These are phyloP conservation scores for Heterocephalus glaber DNA, from an alignment of 2,113 vertebrate species.

Conservation along the genomic window DNA sequence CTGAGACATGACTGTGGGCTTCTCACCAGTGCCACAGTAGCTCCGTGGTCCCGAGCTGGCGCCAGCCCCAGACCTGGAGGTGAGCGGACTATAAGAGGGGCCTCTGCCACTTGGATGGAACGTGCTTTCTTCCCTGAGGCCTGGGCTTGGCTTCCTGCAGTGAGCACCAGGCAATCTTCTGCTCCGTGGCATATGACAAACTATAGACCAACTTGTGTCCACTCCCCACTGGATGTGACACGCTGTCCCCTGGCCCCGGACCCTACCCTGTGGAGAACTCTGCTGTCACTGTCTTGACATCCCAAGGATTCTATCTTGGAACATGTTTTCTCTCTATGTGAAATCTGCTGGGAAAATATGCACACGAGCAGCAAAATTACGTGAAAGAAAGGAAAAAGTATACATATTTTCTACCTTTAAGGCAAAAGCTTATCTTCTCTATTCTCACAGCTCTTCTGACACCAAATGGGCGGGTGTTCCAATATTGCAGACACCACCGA, in stretches of 20 bases:
- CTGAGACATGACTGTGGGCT: neutral
- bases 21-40: rapidly evolving
- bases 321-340: too few species aligned
- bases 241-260: neutral
- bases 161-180: rapidly evolving
- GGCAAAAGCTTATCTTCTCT: neutral
- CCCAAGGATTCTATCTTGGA: neutral
- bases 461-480: neutral
- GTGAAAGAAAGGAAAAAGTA: neutral
- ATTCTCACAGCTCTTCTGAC: neutral
- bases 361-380: neutral
- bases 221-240: neutral
- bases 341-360: neutral
- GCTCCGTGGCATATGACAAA: neutral
- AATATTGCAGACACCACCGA: neutral
- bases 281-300: neutral
- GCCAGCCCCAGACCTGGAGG: neutral
- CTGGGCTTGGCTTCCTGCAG: rapidly evolving
- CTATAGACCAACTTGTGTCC: neutral
- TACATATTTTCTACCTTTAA: neutral
- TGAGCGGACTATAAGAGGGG: rapidly evolving
- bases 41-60: rapidly evolving
- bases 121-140: rapidly evolving
- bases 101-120: rapidly evolving
- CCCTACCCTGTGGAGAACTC: rapidly evolving